Evolutionary conservation across 1,140 invertebrate genomes (phyloP), one percentile per base, ranked within the genome.

Genomic region (Triops cancriformis): DNA sequence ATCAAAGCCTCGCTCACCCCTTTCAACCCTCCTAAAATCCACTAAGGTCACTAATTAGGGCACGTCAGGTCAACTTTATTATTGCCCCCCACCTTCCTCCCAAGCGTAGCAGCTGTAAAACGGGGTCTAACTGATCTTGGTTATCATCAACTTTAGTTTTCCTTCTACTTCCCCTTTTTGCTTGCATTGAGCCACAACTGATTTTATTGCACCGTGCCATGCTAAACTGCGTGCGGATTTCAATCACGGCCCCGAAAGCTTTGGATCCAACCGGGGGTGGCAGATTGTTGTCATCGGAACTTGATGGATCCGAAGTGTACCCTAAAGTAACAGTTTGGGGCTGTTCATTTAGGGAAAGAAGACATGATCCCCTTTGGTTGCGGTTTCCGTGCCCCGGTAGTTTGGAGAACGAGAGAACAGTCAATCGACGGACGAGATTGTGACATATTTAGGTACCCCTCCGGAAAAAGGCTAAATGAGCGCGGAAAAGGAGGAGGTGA

Each of bases 161-260:
- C 31, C 31, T 37, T 2, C n/a, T n/a, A n/a, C n/a, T n/a, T n/a
- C n/a, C n/a, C 2, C 31, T 37, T 37, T 37, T 37, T 2, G 31
- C 31, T 37, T 10, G 51, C 18, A 64, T 18, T 64, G 51, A n/a
- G 18, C 51, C 51, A 14, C 14, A 6, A 14, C 43, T 12, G 3
- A 0, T 18, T 64, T 64, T 64, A 64, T 64, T 64, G 51, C 51
- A 64, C 51, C 51, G 51, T 64, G 23, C 51, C 51, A 64, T 23
- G 51, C 51, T 64, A 7, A 64, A 64, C 14, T 64, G 51, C 51
- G 51, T 64, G 51, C n/a, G 51, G 51, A 64, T 64, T 64, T 64
- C 51, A 64, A 64, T 64, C 51, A 64, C 51, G 23, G 51, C 23
- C 1, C 45, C 10, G 45, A 64, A 12, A n/a, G 9, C 51, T 64